Evolutionary conservation across 2,113 vertebrate genomes (phyloP).

Genomic region (Clarias macrocephalus): DNA sequence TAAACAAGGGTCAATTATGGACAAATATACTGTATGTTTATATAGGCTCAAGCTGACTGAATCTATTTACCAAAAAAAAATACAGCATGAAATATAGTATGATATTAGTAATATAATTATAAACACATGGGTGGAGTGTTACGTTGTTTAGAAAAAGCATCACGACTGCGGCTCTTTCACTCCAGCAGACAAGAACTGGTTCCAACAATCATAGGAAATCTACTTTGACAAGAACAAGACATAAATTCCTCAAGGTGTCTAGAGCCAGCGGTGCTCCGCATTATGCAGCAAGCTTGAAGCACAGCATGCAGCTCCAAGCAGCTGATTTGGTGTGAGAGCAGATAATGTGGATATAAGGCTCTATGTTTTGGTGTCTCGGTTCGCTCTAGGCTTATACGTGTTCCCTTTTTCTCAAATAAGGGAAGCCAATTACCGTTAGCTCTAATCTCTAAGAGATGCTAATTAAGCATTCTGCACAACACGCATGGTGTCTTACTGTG

Average conservation of each 20-base stretch:
- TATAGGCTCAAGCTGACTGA: not conserved
- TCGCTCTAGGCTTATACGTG: constrained; percentile 43
- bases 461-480: constrained; percentile 57
- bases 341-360: constrained; percentile 39
- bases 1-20: not conserved
- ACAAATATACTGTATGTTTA: not conserved
- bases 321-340: constrained; percentile 48
- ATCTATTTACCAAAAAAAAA: not conserved
- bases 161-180: constrained; percentile 48
- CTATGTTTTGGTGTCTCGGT: constrained; percentile 43
- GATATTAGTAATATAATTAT: constrained; percentile 24
- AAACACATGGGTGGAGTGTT: constrained; percentile 19
- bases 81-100: not conserved
- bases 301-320: constrained; percentile 34
- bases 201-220: constrained; percentile 67
- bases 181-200: constrained; percentile 54
- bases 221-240: constrained; percentile 76
- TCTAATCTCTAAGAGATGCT: constrained; percentile 35
- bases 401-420: constrained; percentile 62
- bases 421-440: constrained; percentile 31
- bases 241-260: constrained; percentile 76
- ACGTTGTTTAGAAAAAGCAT: constrained; percentile 43
- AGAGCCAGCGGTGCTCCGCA: constrained; percentile 67
- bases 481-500: constrained; percentile 72
- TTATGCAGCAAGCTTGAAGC: constrained; percentile 68